phyloP scores from a whole-genome alignment of 1,140 invertebrate genomes.

The Calliopsis andreniformis region DNA sequence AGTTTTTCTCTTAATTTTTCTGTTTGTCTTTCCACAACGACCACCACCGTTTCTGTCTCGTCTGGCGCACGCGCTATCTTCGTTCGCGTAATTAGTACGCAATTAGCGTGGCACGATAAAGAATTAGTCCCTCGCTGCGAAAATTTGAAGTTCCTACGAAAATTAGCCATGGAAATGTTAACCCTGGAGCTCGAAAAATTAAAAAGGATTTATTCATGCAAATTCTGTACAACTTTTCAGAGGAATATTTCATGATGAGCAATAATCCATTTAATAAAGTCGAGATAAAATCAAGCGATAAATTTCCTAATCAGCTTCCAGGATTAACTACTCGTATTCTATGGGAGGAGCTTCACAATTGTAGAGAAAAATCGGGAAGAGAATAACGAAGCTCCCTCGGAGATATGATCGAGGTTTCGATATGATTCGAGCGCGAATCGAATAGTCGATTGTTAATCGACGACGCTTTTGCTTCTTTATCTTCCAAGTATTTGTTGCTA shows the following conservation, averaged over 20 bases:
- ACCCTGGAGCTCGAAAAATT: not conserved
- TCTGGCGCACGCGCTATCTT: not conserved
- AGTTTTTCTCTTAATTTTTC: not conserved
- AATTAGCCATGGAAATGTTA: slow-evolving; percentile 37
- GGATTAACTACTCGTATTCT: not conserved
- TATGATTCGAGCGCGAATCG: not conserved
- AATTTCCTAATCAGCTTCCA: not conserved
- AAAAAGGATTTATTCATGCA: too few species aligned
- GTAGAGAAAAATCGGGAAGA: not conserved
- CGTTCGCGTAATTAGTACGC: slow-evolving; percentile 9
- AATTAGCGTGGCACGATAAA: slow-evolving; percentile 25
- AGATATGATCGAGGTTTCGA: not conserved
- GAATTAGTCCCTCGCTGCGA: slow-evolving; percentile 10
- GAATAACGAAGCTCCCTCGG: not conserved
- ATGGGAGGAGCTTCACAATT: not conserved
- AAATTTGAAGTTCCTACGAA: slow-evolving; percentile 38
- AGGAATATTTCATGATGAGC: too few species aligned
- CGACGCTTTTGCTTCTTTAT: slow-evolving; percentile 39
- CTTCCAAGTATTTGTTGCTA: not conserved
- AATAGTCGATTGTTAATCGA: not conserved
- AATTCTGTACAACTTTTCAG: too few species aligned
- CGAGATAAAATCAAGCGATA: not conserved
- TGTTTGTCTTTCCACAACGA: not conserved
- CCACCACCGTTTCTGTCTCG: not conserved
- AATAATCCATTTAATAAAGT: too few species aligned